Conservation (phyloP, 2,888 invertebrate genomes). For the Hypomecis atomaria region DNA sequence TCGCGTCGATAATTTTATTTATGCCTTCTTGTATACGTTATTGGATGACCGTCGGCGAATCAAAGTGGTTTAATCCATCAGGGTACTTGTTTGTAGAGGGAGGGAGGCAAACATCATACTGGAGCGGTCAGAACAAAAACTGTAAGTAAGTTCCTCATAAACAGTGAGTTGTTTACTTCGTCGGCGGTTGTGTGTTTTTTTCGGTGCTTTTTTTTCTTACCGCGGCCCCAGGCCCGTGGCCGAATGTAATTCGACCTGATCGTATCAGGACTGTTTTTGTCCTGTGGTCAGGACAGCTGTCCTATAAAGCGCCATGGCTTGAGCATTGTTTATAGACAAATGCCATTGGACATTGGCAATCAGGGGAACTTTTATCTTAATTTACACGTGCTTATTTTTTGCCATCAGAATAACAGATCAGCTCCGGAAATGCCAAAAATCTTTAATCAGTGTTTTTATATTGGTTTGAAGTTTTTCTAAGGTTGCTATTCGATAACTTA, state of each 20-base stretch:
- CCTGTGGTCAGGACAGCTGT: constrained; percentile 82
- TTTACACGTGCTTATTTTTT: constrained; percentile 18
- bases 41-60: constrained; percentile 59
- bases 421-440: constrained; percentile 1
- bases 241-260: constrained; percentile 82
- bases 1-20: constrained; percentile 65
- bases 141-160: constrained; percentile 66
- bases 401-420: background rate
- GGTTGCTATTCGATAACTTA: background rate
- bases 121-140: constrained; percentile 54
- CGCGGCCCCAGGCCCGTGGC: constrained; percentile 64
- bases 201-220: constrained; percentile 65
- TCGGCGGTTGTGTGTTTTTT: constrained; percentile 60
- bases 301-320: constrained; percentile 66
- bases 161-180: constrained; percentile 71
- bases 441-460: background rate
- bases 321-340: constrained; percentile 71
- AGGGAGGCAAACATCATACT: constrained; percentile 56
- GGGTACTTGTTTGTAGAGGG: constrained; percentile 54
- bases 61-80: constrained; percentile 54
- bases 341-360: constrained; percentile 45
- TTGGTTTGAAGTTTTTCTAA: background rate
- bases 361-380: constrained; percentile 34
- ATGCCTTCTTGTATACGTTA: constrained; percentile 50
- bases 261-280: constrained; percentile 79